Percentiles rank a stretch among this genome's conserved stretches.
Conservation (phyloP, 2,113 vertebrate genomes). For the Psephotus haematonotus region DNA sequence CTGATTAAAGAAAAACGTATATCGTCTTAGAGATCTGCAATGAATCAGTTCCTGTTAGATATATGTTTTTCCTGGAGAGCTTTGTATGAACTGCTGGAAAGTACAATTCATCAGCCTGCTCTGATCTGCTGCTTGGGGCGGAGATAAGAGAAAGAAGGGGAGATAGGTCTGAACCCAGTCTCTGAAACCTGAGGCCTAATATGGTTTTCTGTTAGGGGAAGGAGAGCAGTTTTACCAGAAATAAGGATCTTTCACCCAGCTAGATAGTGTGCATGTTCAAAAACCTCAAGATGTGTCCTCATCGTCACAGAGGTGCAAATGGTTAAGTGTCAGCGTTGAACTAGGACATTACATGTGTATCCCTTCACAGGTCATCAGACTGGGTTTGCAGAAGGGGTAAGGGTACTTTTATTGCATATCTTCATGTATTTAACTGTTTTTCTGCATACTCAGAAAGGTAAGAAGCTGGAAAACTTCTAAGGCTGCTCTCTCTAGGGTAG, state of each 20-base stretch:
- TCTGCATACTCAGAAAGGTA: background rate
- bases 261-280: background rate
- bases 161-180: background rate
- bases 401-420: background rate
- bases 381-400: background rate
- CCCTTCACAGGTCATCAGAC: background rate
- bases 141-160: conserved; percentile 10
- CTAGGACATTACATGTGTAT: background rate
- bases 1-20: background rate
- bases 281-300: background rate
- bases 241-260: background rate
- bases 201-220: background rate
- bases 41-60: conserved; percentile 29
- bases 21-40: background rate
- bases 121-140: background rate
- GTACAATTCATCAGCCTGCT: background rate
- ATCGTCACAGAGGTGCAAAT: background rate
- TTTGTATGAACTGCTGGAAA: conserved; percentile 15
- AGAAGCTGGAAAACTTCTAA: background rate
- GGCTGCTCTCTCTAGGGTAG: background rate
- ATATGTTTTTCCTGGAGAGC: background rate
- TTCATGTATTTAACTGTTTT: background rate
- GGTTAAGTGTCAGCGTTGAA: rapidly evolving
- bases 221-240: background rate
- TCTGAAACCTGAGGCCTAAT: background rate